These are phyloP conservation scores for Aplochiton taeniatus DNA, from an alignment of 2,797 vertebrate species.

Conservation along the genomic window DNA sequence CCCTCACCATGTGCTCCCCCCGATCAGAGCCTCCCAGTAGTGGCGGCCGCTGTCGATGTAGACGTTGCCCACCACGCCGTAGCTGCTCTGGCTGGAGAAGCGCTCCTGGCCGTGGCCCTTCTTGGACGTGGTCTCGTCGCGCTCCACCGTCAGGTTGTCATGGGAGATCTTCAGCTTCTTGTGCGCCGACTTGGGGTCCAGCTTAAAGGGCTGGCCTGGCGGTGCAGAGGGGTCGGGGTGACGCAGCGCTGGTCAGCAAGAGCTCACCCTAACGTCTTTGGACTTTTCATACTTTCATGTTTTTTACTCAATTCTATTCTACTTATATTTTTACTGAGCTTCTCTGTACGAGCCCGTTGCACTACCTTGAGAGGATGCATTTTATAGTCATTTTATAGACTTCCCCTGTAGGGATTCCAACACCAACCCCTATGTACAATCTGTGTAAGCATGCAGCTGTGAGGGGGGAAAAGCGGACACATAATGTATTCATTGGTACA, in stretches of 20 bases:
- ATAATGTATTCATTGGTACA: too few relatives aligned
- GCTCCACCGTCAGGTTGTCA: conserved; percentile 94
- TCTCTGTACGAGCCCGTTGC: too few relatives aligned
- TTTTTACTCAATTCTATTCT: too few relatives aligned
- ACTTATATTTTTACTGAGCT: too few relatives aligned
- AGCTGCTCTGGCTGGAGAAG: conserved; percentile 93
- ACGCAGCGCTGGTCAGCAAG: too few relatives aligned
- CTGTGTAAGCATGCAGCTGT: neutral
- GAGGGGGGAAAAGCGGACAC: too few relatives aligned
- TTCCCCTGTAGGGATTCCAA: too few relatives aligned
- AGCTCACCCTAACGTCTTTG: too few relatives aligned
- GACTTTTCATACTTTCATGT: too few relatives aligned
- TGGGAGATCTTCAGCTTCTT: conserved; percentile 96
- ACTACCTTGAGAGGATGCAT: too few relatives aligned
- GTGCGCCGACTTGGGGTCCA: conserved; percentile 97
- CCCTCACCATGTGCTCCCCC: conserved; percentile 94
- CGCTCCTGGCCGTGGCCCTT: conserved; percentile 96
- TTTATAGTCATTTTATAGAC: too few relatives aligned
- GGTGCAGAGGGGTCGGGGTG: neutral
- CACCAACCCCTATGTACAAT: neutral
- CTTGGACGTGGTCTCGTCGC: conserved; percentile 95
- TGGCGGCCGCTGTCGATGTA: conserved; percentile 97
- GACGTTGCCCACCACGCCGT: conserved; percentile 94
- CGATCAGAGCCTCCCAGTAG: conserved; percentile 98
- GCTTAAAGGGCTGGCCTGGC: conserved; percentile 96